These are phyloP conservation scores for Mixornis gularis DNA, from an alignment of 2,113 vertebrate species.

Conservation along the genomic window DNA sequence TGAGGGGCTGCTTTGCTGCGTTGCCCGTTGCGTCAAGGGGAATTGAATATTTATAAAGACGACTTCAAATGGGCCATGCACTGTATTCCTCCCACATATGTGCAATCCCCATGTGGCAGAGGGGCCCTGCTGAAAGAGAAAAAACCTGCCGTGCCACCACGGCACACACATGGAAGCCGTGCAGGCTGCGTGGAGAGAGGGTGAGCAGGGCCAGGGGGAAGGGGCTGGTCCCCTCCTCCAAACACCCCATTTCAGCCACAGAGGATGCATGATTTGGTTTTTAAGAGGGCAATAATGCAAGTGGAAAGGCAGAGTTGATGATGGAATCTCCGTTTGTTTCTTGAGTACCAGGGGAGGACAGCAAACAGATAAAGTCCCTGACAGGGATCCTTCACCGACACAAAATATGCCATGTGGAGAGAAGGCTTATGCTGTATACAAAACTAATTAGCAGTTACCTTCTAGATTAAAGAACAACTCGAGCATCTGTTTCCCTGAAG, in stretches of 20 bases:
- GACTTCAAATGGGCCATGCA: conserved; percentile 34
- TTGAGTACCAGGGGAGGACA: not conserved
- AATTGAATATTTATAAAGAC: conserved; percentile 50
- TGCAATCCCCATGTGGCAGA: not conserved
- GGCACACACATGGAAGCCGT: not conserved
- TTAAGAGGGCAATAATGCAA: not conserved
- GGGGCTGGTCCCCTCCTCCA: not conserved
- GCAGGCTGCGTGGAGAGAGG: not conserved
- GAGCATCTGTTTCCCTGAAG: conserved; percentile 33
- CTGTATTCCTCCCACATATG: not conserved
- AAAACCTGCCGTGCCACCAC: not conserved
- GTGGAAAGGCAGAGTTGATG: not conserved
- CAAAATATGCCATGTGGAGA: conserved; percentile 18
- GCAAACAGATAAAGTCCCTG: not conserved
- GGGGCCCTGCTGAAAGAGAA: not conserved
- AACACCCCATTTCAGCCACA: not conserved
- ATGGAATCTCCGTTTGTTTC: not conserved
- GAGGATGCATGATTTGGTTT: not conserved
- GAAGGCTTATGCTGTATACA: conserved; percentile 12
- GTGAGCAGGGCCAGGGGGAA: not conserved
- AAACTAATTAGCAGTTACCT: conserved; percentile 49
- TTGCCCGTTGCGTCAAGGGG: not conserved
- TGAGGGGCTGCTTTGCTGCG: conserved; percentile 12
- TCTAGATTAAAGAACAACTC: conserved; percentile 25
- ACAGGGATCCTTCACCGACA: not conserved